phyloP scores from a whole-genome alignment of 2,888 invertebrate species.

The Calameuta idolon region DNA sequence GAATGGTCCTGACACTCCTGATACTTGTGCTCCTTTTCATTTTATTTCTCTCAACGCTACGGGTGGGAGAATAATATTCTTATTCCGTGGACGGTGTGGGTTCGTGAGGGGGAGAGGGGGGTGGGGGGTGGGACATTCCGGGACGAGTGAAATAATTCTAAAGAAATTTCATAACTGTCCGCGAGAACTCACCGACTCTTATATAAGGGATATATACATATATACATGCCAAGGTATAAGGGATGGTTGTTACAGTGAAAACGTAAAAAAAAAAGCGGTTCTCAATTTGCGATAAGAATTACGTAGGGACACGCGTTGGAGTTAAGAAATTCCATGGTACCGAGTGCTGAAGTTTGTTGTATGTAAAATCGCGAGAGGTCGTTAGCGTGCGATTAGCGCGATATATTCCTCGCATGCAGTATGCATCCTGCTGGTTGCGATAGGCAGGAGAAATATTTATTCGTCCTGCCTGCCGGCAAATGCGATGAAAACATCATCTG shows the following conservation, averaged over 20 bases:
- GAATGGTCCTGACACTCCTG: not conserved
- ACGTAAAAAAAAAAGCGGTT: not conserved
- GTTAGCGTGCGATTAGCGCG: not conserved
- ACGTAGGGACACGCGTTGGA: constrained; percentile 31
- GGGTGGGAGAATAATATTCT: constrained; percentile 55
- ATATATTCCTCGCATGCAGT: not conserved
- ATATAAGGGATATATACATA: constrained; percentile 35
- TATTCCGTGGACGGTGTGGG: constrained; percentile 37
- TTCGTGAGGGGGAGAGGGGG: too few species aligned
- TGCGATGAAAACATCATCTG: constrained; percentile 8
- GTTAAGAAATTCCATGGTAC: constrained; percentile 53
- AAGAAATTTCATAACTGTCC: constrained; percentile 66
- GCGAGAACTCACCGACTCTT: constrained; percentile 25
- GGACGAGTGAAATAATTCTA: constrained; percentile 61
- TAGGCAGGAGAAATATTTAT: constrained; percentile 4
- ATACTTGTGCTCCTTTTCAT: constrained; percentile 1
- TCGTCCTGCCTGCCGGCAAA: constrained; percentile 4
- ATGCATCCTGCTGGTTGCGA: not conserved
- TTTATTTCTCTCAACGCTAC: not conserved
- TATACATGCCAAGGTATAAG: not conserved
- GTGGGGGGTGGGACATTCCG: constrained; percentile 32
- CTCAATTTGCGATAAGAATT: constrained; percentile 6
- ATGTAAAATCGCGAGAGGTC: constrained; percentile 39
- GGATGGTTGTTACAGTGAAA: not conserved
- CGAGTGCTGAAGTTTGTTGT: constrained; percentile 62